phyloP scores from a whole-genome alignment of 2,888 invertebrate genomes.

The Silvanus unidentatus region DNA sequence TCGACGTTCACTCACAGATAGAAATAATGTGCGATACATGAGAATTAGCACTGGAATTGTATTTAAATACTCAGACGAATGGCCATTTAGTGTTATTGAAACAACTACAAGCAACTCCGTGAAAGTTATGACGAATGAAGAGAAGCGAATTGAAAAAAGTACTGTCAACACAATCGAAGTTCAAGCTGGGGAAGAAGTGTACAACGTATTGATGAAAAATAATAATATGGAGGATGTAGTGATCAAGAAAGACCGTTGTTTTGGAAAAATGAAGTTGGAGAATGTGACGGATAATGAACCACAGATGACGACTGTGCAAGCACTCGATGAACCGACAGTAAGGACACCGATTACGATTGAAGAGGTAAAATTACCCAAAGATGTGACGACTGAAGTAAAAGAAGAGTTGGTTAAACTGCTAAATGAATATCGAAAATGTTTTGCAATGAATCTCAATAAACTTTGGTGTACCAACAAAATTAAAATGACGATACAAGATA shows the following conservation, averaged over 20 bases:
- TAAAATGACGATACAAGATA: slow-evolving; percentile 14
- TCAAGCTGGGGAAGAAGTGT: slow-evolving; percentile 1
- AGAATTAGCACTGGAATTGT: neutral
- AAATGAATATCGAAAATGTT: slow-evolving; percentile 12
- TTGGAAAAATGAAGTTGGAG: neutral
- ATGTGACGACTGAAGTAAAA: neutral
- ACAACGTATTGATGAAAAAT: slow-evolving; percentile 3
- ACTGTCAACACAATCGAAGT: neutral
- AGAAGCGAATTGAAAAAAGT: neutral
- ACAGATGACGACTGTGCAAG: neutral
- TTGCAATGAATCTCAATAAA: slow-evolving; percentile 12
- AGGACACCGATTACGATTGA: neutral
- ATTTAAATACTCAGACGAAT: neutral
- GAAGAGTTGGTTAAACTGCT: slow-evolving; percentile 7
- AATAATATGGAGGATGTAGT: neutral
- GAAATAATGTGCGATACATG: neutral
- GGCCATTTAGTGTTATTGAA: neutral
- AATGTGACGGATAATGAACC: neutral
- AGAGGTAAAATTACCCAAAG: neutral
- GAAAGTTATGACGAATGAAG: neutral
- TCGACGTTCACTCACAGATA: slow-evolving; percentile 21
- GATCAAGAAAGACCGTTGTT: neutral
- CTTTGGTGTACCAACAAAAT: slow-evolving; percentile 11
- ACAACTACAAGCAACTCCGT: neutral
- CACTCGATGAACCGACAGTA: neutral